Percentiles rank a stretch among this genome's conserved stretches.
These are phyloP conservation scores for Eristalinus aeneus DNA, from an alignment of 2,888 invertebrate species.

Conservation along the genomic window DNA sequence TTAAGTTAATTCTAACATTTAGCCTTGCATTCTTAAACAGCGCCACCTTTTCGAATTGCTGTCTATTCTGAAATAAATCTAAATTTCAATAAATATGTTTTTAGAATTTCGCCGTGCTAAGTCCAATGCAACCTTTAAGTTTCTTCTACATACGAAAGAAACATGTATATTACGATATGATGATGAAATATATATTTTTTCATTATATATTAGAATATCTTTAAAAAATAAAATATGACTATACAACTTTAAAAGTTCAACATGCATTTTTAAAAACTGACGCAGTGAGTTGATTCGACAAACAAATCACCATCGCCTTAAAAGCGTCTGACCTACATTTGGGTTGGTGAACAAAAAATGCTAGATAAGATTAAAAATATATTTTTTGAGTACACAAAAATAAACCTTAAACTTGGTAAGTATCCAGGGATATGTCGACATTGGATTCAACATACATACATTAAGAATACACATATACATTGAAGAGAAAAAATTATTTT, in stretches of 20 bases:
- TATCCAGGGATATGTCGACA: slow-evolving; percentile 77
- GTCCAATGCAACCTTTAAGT: too few species aligned
- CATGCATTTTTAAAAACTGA: slow-evolving; percentile 13
- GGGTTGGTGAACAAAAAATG: slow-evolving; percentile 40
- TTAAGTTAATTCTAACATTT: too few species aligned
- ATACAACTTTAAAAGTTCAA: too few species aligned
- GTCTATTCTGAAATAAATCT: too few species aligned
- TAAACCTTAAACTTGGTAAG: slow-evolving; percentile 79
- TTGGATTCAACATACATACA: slow-evolving; percentile 58
- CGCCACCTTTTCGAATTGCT: too few species aligned
- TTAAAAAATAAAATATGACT: not conserved
- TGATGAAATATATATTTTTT: not conserved
- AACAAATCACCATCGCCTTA: slow-evolving; percentile 56
- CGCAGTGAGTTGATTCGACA: slow-evolving; percentile 32
- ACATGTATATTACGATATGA: not conserved
- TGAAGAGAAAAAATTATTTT: not conserved
- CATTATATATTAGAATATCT: slow-evolving; percentile 10
- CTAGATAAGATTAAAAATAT: slow-evolving; percentile 70
- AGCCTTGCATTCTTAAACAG: too few species aligned
- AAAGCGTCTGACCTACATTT: slow-evolving; percentile 66
- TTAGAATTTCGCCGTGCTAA: too few species aligned
- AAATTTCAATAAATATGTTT: too few species aligned
- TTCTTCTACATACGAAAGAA: too few species aligned
- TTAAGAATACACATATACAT: slow-evolving; percentile 50
- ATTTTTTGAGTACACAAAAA: slow-evolving; percentile 76